phyloP scores from a whole-genome alignment of 2,888 invertebrate genomes.

The Eilema griseolum region DNA sequence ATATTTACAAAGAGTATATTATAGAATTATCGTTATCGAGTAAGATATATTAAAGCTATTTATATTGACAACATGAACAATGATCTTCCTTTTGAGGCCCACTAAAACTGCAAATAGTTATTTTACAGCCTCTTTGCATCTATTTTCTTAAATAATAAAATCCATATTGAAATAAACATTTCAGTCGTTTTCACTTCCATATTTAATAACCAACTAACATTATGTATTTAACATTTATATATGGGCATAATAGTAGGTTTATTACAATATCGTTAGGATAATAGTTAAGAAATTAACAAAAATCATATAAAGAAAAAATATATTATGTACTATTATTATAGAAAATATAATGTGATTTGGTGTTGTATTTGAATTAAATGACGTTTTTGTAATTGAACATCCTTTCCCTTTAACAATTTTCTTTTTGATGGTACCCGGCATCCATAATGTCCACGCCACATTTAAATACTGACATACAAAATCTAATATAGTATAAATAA shows the following conservation, averaged over 20 bases:
- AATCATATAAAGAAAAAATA: constrained; percentile 77
- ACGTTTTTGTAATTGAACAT: constrained; percentile 81
- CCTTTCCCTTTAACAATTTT: constrained; percentile 74
- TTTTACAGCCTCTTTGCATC: constrained; percentile 64
- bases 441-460: not conserved
- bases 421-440: constrained; percentile 26
- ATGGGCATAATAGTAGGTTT: constrained; percentile 59
- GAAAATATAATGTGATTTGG: constrained; percentile 87
- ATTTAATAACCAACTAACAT: constrained; percentile 52
- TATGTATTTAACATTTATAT: constrained; percentile 49
- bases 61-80: constrained; percentile 57
- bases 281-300: constrained; percentile 66
- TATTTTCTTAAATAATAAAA: constrained; percentile 75
- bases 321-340: constrained; percentile 83
- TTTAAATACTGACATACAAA: not conserved
- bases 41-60: constrained; percentile 68
- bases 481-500: not conserved
- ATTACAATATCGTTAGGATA: constrained; percentile 68
- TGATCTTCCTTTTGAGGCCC: constrained; percentile 74
- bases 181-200: constrained; percentile 66
- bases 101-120: constrained; percentile 59
- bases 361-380: constrained; percentile 87
- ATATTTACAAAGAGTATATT: constrained; percentile 69
- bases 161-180: constrained; percentile 67
- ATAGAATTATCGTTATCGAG: constrained; percentile 67